Base-by-base conservation (phyloP, 2,888 invertebrate species). In the Timema podura region DNA sequence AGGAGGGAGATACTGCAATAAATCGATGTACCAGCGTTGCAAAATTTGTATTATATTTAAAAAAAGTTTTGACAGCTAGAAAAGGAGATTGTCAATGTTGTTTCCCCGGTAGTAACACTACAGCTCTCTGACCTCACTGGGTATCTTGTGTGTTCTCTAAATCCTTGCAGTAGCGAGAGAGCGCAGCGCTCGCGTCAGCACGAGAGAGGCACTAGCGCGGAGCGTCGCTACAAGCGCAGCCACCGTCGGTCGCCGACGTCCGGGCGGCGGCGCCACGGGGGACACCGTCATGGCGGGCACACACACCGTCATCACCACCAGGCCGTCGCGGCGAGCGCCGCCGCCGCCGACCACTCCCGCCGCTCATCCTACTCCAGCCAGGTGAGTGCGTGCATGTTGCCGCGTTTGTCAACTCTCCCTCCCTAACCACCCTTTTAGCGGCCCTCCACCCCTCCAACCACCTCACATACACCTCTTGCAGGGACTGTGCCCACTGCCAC, bases 181-280 rank as follows among this genome's bases (percentile, higher is more conserved):
- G 85, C 85, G 70, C 82, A 87, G 76, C 82, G 87, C 74, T 85
- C 86, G 16, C 82, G 86, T 16, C 85, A 86, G 74, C 86, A 86
- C 79, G 92, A 87, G 85, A 88, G 87, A 82, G 92, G 89, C 81
- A 91, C 87, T 80, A 92, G 85, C 83, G 91, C 86, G 82, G 92
- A 89, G 86, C 83, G 92, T 78, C 89, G 93, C 76, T 93, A 92
- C 82, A 94, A 93, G 82, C 88, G 93, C 77, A 92, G 92, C 78
- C 89, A 91, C 81, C 89, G 92, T 76, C 88, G 93, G 80, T 92
- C 93, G 75, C 92, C 92, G 74, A 90, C 90, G 73, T 89, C 89
- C 76, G 89, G 90, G 44, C 30, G 44, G 61, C 45, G 45, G 44
- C 61, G 61, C 44, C 61, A 45, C 44, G 44, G 13, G 5, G 44